Conservation (phyloP, 2,888 invertebrate genomes). For the Perithous albicinctus region DNA sequence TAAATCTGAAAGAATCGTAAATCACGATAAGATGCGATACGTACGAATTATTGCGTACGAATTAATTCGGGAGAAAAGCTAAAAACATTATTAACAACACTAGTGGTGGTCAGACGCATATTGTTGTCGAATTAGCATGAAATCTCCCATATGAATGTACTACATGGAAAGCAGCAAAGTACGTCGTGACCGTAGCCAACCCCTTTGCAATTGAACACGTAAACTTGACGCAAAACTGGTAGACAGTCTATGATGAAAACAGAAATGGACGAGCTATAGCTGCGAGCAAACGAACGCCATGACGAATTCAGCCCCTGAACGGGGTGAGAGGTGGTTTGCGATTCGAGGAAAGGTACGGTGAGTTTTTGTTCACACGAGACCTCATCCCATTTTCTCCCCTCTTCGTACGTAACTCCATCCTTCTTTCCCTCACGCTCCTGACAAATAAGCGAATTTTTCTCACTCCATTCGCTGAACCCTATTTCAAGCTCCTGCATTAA, state of each 20-base stretch:
- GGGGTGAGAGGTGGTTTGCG: not conserved
- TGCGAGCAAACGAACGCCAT: not conserved
- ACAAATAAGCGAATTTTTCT: slow-evolving; percentile 11
- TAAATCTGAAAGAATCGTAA: too few relatives aligned
- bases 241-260: not conserved
- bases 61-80: too few relatives aligned
- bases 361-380: slow-evolving; percentile 30
- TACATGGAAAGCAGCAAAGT: not conserved
- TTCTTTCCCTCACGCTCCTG: slow-evolving; percentile 7
- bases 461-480: not conserved
- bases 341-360: slow-evolving; percentile 39
- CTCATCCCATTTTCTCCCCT: not conserved
- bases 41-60: too few relatives aligned
- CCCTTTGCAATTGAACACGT: not conserved
- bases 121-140: too few relatives aligned
- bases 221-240: not conserved
- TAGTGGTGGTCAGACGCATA: too few relatives aligned
- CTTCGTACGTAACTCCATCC: slow-evolving; percentile 1
- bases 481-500: slow-evolving; percentile 28
- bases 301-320: not conserved
- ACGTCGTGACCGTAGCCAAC: slow-evolving; percentile 10
- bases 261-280: not conserved
- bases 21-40: too few relatives aligned
- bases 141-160: not conserved
- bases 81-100: too few relatives aligned